Percentiles rank a stretch among this genome's conserved stretches.
Evolutionary conservation across 2,113 vertebrate species (phyloP).

Genomic region (Pangasianodon gigas): DNA sequence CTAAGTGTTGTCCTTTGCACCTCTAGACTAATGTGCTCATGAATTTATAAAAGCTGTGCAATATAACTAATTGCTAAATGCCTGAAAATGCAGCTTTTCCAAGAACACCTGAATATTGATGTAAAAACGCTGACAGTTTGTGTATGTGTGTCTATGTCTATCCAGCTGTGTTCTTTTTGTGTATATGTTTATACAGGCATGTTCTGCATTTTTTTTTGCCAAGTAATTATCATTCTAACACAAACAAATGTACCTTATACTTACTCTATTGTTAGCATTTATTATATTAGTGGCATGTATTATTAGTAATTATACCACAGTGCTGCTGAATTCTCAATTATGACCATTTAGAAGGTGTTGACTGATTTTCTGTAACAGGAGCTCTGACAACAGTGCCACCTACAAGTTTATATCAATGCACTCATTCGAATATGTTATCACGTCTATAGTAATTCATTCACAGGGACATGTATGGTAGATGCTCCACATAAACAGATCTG

Average conservation of each 20-base stretch:
- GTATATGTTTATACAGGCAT: neutral
- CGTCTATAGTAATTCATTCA: neutral
- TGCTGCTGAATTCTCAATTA: neutral
- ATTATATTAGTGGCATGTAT: neutral
- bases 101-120: conserved; percentile 6
- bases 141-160: neutral
- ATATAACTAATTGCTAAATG: conserved; percentile 21
- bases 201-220: neutral
- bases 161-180: neutral
- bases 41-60: conserved; percentile 19
- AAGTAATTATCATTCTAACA: neutral
- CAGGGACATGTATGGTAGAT: neutral
- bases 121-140: neutral
- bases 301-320: neutral
- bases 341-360: neutral
- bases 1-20: conserved; percentile 16
- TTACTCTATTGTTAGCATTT: neutral
- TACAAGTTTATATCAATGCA: neutral
- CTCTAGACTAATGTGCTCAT: conserved; percentile 12
- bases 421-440: neutral
- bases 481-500: neutral
- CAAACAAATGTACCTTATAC: neutral
- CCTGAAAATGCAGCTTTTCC: neutral
- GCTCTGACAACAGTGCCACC: neutral
- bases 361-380: neutral